Evolutionary conservation across 2,113 vertebrate species (phyloP).

Genomic region (Aldabrachelys gigantea): DNA sequence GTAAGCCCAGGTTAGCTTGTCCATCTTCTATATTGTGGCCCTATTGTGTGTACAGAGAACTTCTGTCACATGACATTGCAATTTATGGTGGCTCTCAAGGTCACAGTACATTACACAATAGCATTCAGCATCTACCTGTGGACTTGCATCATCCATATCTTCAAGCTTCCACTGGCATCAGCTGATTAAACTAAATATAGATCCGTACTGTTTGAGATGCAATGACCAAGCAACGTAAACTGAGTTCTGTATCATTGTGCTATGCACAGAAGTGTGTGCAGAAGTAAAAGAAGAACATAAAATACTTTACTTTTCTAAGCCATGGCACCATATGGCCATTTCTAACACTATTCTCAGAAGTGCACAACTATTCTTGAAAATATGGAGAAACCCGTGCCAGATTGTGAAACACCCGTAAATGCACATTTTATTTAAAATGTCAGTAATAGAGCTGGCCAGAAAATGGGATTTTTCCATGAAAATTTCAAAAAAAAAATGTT

Average conservation of each 20-base stretch:
- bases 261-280: neutral
- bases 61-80: conserved; percentile 41
- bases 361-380: neutral
- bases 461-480: neutral
- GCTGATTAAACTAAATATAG: neutral
- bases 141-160: fast-evolving
- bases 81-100: conserved; percentile 3
- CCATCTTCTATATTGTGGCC: neutral
- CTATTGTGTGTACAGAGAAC: neutral
- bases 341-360: neutral
- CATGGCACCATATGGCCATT: neutral
- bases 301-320: neutral
- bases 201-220: neutral
- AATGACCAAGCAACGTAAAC: neutral
- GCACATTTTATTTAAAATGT: neutral
- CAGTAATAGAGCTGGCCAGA: neutral
- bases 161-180: neutral
- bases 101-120: neutral
- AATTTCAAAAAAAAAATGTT: neutral
- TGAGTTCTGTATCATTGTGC: neutral
- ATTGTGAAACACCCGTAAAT: neutral
- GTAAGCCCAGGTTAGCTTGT: neutral
- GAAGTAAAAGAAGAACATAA: neutral
- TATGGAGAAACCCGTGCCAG: neutral
- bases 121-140: neutral